Conservation (phyloP, 2,888 invertebrate species). For the Ecdyonurus torrentis region DNA sequence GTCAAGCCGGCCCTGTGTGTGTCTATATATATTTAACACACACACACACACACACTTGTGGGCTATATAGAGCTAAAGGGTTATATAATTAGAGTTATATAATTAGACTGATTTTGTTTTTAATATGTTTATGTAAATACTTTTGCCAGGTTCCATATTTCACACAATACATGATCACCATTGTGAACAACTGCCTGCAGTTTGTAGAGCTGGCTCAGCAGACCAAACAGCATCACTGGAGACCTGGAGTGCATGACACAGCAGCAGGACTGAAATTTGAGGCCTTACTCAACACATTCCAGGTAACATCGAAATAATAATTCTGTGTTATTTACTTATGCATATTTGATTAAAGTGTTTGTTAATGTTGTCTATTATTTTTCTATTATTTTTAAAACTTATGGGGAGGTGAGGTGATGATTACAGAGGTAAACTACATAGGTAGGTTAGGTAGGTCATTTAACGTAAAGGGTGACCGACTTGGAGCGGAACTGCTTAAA, state of each 20-base stretch:
- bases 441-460: too few relatives aligned
- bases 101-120: background rate
- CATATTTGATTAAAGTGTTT: too few relatives aligned
- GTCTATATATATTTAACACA: too few relatives aligned
- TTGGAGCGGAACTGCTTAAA: too few relatives aligned
- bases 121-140: background rate
- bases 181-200: conserved; percentile 87
- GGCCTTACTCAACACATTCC: conserved; percentile 48
- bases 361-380: too few relatives aligned
- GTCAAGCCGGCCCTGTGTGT: too few relatives aligned
- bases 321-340: too few relatives aligned
- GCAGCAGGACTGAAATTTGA: conserved; percentile 45
- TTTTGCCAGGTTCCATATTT: conserved; percentile 49
- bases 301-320: too few relatives aligned
- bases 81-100: background rate
- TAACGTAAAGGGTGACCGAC: too few relatives aligned
- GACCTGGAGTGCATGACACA: conserved; percentile 39
- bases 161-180: conserved; percentile 89
- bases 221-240: conserved; percentile 67
- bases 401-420: too few relatives aligned
- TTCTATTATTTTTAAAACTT: too few relatives aligned
- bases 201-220: conserved; percentile 76
- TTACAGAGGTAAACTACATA: too few relatives aligned
- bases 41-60: background rate
- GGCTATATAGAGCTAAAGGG: background rate